phyloP scores from a whole-genome alignment of 2,797 vertebrate species.

The Chelon auratus region DNA sequence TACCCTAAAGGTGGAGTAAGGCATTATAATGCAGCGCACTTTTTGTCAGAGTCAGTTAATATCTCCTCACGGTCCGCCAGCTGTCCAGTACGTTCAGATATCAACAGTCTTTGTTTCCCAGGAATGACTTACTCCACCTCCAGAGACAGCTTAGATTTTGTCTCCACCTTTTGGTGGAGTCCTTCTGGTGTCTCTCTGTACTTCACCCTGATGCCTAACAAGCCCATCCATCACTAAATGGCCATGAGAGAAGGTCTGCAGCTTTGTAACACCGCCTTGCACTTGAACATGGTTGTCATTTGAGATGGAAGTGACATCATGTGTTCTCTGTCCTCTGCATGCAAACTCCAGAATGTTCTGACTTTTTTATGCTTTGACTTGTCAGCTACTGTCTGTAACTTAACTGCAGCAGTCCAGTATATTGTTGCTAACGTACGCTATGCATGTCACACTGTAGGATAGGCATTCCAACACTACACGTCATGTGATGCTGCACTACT shows the following conservation, averaged over 20 bases:
- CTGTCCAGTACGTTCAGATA: too few relatives aligned
- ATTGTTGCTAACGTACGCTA: slow-evolving; percentile 65
- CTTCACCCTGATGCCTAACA: slow-evolving; percentile 20
- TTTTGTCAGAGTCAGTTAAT: too few relatives aligned
- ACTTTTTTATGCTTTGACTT: slow-evolving; percentile 51
- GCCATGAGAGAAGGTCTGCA: slow-evolving; percentile 8
- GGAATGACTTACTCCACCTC: not conserved
- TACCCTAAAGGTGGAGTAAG: slow-evolving; percentile 17
- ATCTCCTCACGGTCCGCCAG: too few relatives aligned
- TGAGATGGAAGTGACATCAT: slow-evolving; percentile 8
- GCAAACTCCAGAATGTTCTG: slow-evolving; percentile 51
- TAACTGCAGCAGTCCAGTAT: slow-evolving; percentile 41
- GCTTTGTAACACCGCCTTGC: slow-evolving; percentile 36
- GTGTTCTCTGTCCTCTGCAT: slow-evolving; percentile 45
- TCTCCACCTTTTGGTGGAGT: not conserved
- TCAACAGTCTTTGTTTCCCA: too few relatives aligned
- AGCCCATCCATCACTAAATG: slow-evolving; percentile 12
- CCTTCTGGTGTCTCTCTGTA: slow-evolving; percentile 31
- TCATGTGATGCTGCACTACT: slow-evolving; percentile 71
- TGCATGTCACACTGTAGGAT: slow-evolving; percentile 79
- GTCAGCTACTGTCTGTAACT: slow-evolving; percentile 54
- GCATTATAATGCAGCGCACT: too few relatives aligned
- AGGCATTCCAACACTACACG: slow-evolving; percentile 75
- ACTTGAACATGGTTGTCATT: slow-evolving; percentile 26
- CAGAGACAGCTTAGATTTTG: slow-evolving; percentile 17